phyloP scores from a whole-genome alignment of 2,888 invertebrate species.

The Epinotia brunnichana region DNA sequence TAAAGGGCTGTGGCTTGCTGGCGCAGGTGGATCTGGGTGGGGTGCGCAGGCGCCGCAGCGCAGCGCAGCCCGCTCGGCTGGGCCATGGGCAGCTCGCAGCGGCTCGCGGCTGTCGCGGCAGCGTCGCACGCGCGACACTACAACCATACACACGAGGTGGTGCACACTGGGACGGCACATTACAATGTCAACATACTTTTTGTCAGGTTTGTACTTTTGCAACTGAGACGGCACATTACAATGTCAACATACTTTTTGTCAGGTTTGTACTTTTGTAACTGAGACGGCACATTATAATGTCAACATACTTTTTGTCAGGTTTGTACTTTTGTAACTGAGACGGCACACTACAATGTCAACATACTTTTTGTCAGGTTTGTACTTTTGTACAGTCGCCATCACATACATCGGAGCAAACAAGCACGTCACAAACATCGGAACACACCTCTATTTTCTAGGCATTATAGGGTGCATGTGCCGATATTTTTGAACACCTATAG shows the following conservation, averaged over 20 bases:
- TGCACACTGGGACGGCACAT: slow-evolving; percentile 66
- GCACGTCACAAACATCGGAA: too few relatives aligned
- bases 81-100: slow-evolving; percentile 87
- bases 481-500: too few relatives aligned
- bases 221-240: slow-evolving; percentile 67
- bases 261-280: slow-evolving; percentile 41
- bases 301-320: slow-evolving; percentile 84
- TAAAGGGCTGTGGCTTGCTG: slow-evolving; percentile 72
- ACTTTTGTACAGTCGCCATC: too few relatives aligned
- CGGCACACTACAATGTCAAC: neutral
- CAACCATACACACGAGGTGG: slow-evolving; percentile 76
- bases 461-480: too few relatives aligned
- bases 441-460: too few relatives aligned
- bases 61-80: slow-evolving; percentile 82
- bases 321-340: slow-evolving; percentile 60
- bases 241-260: slow-evolving; percentile 86
- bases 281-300: slow-evolving; percentile 61
- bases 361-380: neutral
- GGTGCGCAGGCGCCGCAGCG: slow-evolving; percentile 68
- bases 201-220: neutral
- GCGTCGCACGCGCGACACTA: slow-evolving; percentile 75
- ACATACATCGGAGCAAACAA: too few relatives aligned
- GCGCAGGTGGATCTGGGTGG: slow-evolving; percentile 70
- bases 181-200: slow-evolving; percentile 87
- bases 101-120: slow-evolving; percentile 84